These are phyloP conservation scores for Dicerorhinus sumatrensis DNA, from an alignment of 2,113 vertebrate genomes.

Conservation along the genomic window DNA sequence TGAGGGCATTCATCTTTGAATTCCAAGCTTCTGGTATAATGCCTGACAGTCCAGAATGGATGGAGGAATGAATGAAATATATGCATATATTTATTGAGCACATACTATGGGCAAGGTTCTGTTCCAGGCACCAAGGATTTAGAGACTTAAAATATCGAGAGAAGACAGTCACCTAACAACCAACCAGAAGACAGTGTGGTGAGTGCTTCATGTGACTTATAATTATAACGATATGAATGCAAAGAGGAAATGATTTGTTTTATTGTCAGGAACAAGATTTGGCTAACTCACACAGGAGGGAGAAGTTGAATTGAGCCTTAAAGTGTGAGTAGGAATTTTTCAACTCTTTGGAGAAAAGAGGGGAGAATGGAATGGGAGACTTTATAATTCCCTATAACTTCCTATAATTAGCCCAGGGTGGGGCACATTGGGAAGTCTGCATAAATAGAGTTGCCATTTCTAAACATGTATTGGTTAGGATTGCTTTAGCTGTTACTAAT, in stretches of 20 bases:
- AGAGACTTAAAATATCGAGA: not conserved
- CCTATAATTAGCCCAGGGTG: not conserved
- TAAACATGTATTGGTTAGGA: not conserved
- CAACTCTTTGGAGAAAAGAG: not conserved
- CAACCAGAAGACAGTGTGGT: not conserved
- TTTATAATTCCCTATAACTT: not conserved
- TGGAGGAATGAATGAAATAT: not conserved
- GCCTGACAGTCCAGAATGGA: not conserved
- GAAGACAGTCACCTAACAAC: not conserved
- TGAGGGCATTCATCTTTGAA: not conserved
- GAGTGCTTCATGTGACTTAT: not conserved
- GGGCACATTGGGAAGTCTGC: not conserved
- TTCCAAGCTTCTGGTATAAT: not conserved
- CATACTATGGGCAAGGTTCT: not conserved
- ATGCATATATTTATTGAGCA: rapidly evolving
- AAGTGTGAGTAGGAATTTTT: not conserved
- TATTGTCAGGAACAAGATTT: not conserved
- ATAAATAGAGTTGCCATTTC: not conserved
- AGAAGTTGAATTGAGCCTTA: not conserved
- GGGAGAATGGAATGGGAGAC: not conserved
- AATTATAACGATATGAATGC: not conserved
- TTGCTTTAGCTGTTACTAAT: not conserved
- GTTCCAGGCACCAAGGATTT: too few relatives aligned
- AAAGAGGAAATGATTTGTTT: not conserved
- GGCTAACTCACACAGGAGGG: not conserved